These are phyloP conservation scores for Knipowitschia caucasica DNA, from an alignment of 2,797 vertebrate species.

Conservation along the genomic window DNA sequence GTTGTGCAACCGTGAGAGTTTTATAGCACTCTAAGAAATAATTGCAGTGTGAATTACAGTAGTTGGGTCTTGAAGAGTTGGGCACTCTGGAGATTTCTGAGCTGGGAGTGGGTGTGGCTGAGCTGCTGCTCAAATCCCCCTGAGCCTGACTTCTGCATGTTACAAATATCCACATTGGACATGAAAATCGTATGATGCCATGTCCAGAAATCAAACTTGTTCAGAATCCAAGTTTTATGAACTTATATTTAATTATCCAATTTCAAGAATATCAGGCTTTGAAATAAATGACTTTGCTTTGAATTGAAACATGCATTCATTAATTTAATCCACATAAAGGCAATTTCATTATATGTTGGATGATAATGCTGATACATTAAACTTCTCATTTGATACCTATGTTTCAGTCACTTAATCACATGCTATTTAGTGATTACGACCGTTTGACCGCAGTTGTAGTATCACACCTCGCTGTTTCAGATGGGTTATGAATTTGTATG, in stretches of 20 bases:
- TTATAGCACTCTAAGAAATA: slow-evolving; percentile 39
- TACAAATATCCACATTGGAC: slow-evolving; percentile 38
- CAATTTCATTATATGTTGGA: neutral
- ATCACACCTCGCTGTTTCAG: neutral
- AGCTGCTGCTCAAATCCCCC: slow-evolving; percentile 48
- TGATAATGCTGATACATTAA: neutral
- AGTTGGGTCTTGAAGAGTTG: slow-evolving; percentile 28
- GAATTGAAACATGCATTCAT: too few relatives aligned
- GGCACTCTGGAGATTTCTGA: slow-evolving; percentile 24
- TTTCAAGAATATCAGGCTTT: too few relatives aligned
- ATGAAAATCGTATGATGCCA: neutral
- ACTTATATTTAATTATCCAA: too few relatives aligned
- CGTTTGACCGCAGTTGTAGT: slow-evolving; percentile 11
- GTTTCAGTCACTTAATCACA: slow-evolving; percentile 21
- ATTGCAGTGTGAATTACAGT: slow-evolving; percentile 27
- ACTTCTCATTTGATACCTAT: slow-evolving; percentile 1
- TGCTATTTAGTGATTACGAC: slow-evolving; percentile 27
- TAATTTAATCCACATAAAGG: too few relatives aligned
- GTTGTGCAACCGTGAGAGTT: slow-evolving; percentile 28
- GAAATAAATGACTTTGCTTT: too few relatives aligned
- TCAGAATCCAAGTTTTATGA: neutral
- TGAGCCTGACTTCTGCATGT: slow-evolving; percentile 35
- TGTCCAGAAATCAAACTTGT: slow-evolving; percentile 7
- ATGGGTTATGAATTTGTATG: slow-evolving; percentile 13
- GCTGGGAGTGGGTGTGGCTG: slow-evolving; percentile 59